Evolutionary conservation across 2,113 vertebrate genomes (phyloP), one percentile per base, ranked within the genome.

Genomic region (Paracanthobrama guichenoti): DNA sequence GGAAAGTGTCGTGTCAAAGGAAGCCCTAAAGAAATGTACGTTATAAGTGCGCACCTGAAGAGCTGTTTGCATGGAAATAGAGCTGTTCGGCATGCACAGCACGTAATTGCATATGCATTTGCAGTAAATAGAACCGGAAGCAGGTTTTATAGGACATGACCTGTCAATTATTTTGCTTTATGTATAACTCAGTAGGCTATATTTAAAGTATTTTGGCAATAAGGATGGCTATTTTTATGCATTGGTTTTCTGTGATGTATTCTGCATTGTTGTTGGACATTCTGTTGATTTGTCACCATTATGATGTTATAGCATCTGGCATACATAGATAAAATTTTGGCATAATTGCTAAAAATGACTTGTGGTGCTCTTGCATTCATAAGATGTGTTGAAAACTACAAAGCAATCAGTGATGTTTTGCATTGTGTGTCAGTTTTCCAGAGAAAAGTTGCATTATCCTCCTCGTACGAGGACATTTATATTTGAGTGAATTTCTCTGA

Each of bases 1-100:
- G 86, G 86, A 87, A 87, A 81, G 20, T 81, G 77, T 64, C 66
- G n/a, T 74, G 57, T 35, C 66, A 35, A 57, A 73, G 55, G 66
- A 83, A 28, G 18, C 16, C 44, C 44, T 64, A n/a, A 6, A 60
- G 28, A 42, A 60, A 46, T 64, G 74, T 48, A 7, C 59, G 62
- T 64, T 59, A 48, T 46, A 53, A 3, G 28, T 26, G 18, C 64
- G 14, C n/a, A 57, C 81, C 67, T 18, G 20, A 83, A 60, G 64
- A 57, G 82, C 24, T 66, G 72, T 86, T 83, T 86, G 81, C 81
- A 81, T 87, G 20, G 71, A 39, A 59, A n/a, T 42, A 4, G 57
- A 78, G 22, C 55, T 12, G 50, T 39, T 76, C 6, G 10, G 50
- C 11, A 42, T 78, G 74, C 31, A 76, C 74, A 31, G 12, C 74